A percentile compares a stretch with the other conserved stretches of the same genome.
Evolutionary conservation across 2,797 vertebrate species (phyloP).

Genomic region (Rousettus madagascariensis): DNA sequence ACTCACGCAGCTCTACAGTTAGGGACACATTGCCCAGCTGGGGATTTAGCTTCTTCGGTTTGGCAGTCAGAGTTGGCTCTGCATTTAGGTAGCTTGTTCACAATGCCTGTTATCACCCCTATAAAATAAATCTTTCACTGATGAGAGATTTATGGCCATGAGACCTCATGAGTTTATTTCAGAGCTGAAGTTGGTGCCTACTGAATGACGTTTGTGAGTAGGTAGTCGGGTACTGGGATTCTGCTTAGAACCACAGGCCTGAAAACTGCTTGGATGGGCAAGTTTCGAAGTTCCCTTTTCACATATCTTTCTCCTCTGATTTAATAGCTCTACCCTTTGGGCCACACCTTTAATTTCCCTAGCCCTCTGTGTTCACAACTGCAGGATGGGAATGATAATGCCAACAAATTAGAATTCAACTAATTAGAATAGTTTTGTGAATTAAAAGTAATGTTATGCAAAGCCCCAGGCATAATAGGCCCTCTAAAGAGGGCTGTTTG

Average conservation of each 20-base stretch:
- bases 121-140: too few species aligned
- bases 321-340: not conserved
- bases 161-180: not conserved
- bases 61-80: not conserved
- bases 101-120: too few species aligned
- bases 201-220: not conserved
- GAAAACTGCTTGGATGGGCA: not conserved
- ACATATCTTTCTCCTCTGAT: not conserved
- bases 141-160: not conserved
- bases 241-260: not conserved
- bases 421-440: not conserved
- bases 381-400: not conserved
- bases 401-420: not conserved
- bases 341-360: not conserved
- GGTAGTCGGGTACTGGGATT: not conserved
- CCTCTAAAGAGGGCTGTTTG: not conserved
- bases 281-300: not conserved
- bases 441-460: constrained; percentile 13
- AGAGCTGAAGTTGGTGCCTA: not conserved
- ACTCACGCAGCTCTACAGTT: constrained; percentile 58
- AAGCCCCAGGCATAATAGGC: not conserved
- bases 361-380: not conserved
- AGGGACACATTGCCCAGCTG: constrained; percentile 56
- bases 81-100: not conserved
- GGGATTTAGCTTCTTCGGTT: constrained; percentile 48